phyloP scores from a whole-genome alignment of 2,113 vertebrate species.

The Athene cunicularia region DNA sequence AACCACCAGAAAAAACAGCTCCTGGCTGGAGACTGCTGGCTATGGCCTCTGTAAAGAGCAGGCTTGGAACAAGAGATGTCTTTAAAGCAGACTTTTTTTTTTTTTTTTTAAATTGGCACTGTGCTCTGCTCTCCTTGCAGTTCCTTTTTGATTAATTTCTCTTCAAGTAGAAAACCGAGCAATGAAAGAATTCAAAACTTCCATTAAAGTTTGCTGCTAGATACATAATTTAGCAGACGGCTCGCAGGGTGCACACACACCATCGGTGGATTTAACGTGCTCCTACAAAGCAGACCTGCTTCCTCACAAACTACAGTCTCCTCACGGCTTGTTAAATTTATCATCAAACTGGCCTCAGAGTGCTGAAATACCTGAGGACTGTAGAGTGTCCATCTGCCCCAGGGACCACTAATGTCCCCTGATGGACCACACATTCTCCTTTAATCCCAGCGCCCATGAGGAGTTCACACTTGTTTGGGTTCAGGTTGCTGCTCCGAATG shows the following conservation, averaged over 20 bases:
- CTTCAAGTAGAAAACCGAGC: neutral
- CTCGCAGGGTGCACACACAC: fast-evolving
- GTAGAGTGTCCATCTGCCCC: neutral
- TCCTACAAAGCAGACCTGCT: neutral
- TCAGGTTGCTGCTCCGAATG: neutral
- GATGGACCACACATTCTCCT: fast-evolving
- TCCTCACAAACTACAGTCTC: neutral
- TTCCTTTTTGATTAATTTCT: neutral
- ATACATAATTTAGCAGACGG: neutral
- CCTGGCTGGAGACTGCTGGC: neutral
- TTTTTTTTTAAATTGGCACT: neutral
- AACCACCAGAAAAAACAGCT: neutral
- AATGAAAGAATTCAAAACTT: neutral
- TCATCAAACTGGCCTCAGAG: neutral
- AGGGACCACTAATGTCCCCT: fast-evolving
- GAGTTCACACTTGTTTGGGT: fast-evolving
- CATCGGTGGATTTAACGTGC: fast-evolving
- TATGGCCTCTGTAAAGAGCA: neutral
- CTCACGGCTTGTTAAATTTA: neutral
- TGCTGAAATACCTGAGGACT: neutral
- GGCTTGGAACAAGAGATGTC: neutral
- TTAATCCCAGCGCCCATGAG: neutral
- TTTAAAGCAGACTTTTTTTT: neutral
- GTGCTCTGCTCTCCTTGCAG: neutral
- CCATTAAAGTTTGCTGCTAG: neutral